phyloP scores from a whole-genome alignment of 2,113 vertebrate species.

The Callocephalon fimbriatum region DNA sequence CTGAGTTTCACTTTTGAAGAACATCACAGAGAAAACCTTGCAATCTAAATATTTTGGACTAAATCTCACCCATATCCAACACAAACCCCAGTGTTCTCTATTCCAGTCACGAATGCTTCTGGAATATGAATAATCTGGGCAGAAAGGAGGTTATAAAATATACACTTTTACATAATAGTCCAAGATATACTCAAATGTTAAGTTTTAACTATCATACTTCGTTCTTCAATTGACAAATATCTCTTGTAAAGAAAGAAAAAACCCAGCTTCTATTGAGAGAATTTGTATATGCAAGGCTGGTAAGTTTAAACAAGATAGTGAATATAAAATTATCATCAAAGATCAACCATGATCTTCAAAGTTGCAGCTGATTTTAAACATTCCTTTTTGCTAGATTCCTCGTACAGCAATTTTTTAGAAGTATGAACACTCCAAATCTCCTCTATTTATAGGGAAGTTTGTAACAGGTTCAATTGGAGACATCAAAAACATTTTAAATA shows the following conservation, averaged over 20 bases:
- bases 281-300: not conserved
- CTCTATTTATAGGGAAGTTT: slow-evolving; percentile 74
- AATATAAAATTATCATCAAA: slow-evolving; percentile 63
- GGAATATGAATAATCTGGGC: not conserved
- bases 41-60: not conserved
- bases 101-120: not conserved
- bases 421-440: slow-evolving; percentile 71
- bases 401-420: slow-evolving; percentile 65
- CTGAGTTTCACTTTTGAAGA: not conserved
- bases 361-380: slow-evolving; percentile 66
- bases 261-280: not conserved
- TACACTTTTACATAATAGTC: not conserved
- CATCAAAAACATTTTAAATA: slow-evolving; percentile 82
- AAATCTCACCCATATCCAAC: not conserved
- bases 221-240: not conserved
- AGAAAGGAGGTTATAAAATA: not conserved
- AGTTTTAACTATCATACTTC: not conserved
- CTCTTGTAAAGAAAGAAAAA: not conserved
- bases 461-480: slow-evolving; percentile 73
- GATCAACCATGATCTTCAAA: slow-evolving; percentile 55
- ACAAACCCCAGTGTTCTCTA: not conserved
- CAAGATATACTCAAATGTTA: not conserved
- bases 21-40: not conserved
- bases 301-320: slow-evolving; percentile 8
- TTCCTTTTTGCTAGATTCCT: slow-evolving; percentile 61